Base-by-base conservation (phyloP, 2,888 invertebrate genomes). In the Tenthredo scrophulariae region DNA sequence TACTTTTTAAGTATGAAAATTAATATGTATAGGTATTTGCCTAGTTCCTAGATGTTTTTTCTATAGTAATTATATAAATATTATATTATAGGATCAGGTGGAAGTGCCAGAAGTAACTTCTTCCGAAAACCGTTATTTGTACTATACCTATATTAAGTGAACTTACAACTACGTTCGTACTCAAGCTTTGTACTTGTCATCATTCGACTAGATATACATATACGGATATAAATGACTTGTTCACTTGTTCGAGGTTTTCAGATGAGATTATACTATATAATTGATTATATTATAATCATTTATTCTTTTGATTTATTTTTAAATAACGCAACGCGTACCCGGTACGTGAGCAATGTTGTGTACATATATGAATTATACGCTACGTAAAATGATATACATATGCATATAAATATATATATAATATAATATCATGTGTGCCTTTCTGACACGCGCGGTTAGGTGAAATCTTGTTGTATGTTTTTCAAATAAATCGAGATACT, bases 391-490 rank as follows among this genome's bases (percentile, higher is more conserved):
- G 33, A 83, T 83, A 33, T 80, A 40, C 43, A 83, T 83, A 83
- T 46, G 33, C 3, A 37, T 65, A 82, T 43, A 65, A 40, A 43
- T 86, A 85, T 84, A 85, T 88, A 86, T 89, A 89, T 33, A 37
- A 85, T 88, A 86, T 89, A 89, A 91, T 86, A 89, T 91, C 40
- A 58, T 91, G 92, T 92, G 92, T 92, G 92, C 92, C 92, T 92
- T 92, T 91, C 91, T 83, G 92, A 90, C 92, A 92, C 92, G 92
- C 91, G 91, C 91, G 91, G 89, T 91, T 91, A 90, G 91, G 89
- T 86, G 89, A 89, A 88, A 90, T 92, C 91, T 92, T 92, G 92
- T 92, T 92, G 92, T 92, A 92, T 91, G 92, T 92, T 92, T 92
- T 92, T 91, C 91, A 91, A 92, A 91, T 91, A 91, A 92, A 91